Evolutionary conservation across 2,888 invertebrate genomes (phyloP).

Genomic region (Agrochola lychnidis): DNA sequence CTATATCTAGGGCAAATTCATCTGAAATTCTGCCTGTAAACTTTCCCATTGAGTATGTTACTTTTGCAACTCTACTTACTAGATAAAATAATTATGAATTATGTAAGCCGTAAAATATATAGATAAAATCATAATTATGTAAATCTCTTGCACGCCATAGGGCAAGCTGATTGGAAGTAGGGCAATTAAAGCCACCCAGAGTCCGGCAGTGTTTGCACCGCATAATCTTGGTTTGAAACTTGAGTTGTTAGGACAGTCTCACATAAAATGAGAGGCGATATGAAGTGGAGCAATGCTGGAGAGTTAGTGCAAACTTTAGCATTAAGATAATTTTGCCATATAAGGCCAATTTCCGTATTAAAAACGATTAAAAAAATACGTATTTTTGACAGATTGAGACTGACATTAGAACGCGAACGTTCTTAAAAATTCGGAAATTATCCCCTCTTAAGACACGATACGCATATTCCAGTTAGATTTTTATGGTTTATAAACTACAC

Average conservation of each 20-base stretch:
- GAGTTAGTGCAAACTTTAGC: neutral
- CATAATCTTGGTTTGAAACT: constrained; percentile 62
- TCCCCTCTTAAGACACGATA: neutral
- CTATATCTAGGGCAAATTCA: neutral
- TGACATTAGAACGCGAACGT: no score
- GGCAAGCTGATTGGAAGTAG: constrained; percentile 38
- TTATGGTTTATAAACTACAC: no score
- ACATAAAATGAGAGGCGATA: neutral
- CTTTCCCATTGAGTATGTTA: neutral
- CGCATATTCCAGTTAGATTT: neutral
- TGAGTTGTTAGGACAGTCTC: constrained; percentile 17
- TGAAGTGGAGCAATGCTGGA: no score
- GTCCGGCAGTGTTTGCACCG: constrained; percentile 43
- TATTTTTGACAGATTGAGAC: no score
- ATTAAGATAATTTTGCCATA: no score
- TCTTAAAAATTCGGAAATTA: no score
- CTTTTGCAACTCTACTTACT: neutral
- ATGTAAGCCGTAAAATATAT: constrained; percentile 3
- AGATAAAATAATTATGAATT: neutral
- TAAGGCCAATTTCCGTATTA: no score
- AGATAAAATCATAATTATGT: constrained; percentile 30
- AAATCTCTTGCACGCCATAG: constrained; percentile 22
- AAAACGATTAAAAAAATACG: no score
- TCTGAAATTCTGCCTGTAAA: neutral
- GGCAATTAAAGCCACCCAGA: constrained; percentile 50